Base-by-base conservation (phyloP, 2,113 vertebrate species). In the Mixornis gularis region DNA sequence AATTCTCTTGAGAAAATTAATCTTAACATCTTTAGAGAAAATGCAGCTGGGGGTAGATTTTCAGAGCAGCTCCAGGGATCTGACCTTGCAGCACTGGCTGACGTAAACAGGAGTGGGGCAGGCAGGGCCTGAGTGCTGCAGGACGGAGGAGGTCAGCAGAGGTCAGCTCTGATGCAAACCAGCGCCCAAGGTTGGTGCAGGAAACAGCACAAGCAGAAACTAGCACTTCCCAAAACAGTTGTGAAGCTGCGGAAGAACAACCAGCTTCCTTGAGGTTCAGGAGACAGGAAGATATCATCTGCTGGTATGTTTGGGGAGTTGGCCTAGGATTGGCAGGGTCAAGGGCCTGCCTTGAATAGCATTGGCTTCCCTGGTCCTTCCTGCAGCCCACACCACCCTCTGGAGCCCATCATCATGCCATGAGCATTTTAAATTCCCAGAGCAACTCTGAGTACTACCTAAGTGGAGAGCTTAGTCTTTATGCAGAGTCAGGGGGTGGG, bases 21-120 rank as follows among this genome's bases (percentile, higher is more conserved):
- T 91, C 89, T 83, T 72, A 94, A 70, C 69, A 79, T 95, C 92
- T 92, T 89, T 82, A 81, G 84, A 90, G 89, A 70, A 94, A 93
- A 59, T 93, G 93, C 96, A 96, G 95, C 95, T 96, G 94, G 91
- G 94, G 92, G 85, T 64, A 25, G 90, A 55, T 82, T 94, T 93
- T 73, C 92, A 94, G 92, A 91, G 92, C 81, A 93, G 76, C 89
- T 82, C 90, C 84, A 94, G 94, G 94, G 83, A 87, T 59, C 80
- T 96, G 93, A 96, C 92, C 93, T 81, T 6, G 86, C 76, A 34
- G 76, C 92, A 85, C 79, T 12, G 53, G 83, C 87, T 96, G 95
- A 93, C 93, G 80, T 94, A 86, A 97, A 41, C 17, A 78, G 84
- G 90, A 95, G 92, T 29, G 69, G 87, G 78, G 77, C 94, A 78